These are phyloP conservation scores for Elegia similella DNA, from an alignment of 2,888 invertebrate species.

Conservation along the genomic window DNA sequence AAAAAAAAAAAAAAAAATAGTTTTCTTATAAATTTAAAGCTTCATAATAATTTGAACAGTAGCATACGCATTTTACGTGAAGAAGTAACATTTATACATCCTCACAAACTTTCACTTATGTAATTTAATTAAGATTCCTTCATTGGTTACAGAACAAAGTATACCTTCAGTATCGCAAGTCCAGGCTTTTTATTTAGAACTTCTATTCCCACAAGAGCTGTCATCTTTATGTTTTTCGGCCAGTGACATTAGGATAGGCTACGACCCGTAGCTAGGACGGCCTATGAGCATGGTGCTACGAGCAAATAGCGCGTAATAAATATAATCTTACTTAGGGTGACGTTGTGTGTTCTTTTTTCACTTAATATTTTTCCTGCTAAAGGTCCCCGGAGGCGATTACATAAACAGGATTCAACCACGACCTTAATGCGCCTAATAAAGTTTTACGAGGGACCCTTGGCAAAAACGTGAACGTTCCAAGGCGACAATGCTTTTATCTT, in stretches of 20 bases:
- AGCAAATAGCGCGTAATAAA: constrained; percentile 52
- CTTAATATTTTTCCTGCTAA: constrained; percentile 78
- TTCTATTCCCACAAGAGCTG: constrained; percentile 22
- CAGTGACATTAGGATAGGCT: constrained; percentile 40
- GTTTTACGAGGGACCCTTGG: constrained; percentile 79
- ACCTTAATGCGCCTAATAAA: constrained; percentile 81
- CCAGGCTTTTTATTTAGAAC: neutral
- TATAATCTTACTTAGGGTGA: constrained; percentile 67
- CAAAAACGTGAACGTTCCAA: constrained; percentile 76
- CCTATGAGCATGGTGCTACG: constrained; percentile 15
- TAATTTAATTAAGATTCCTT: neutral
- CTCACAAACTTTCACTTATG: no score
- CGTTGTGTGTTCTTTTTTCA: constrained; percentile 75
- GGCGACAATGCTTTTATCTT: constrained; percentile 81
- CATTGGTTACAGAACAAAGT: neutral
- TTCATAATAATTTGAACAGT: no score
- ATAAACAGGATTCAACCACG: constrained; percentile 81
- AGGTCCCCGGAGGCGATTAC: constrained; percentile 79
- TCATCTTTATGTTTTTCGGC: constrained; percentile 40
- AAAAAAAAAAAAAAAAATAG: no score
- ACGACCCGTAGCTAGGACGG: constrained; percentile 28
- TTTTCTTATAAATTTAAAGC: no score
- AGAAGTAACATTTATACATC: no score
- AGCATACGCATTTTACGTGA: no score
- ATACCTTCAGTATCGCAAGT: neutral